Conservation (phyloP, 2,888 invertebrate species). For the Dexiosoma caninum region DNA sequence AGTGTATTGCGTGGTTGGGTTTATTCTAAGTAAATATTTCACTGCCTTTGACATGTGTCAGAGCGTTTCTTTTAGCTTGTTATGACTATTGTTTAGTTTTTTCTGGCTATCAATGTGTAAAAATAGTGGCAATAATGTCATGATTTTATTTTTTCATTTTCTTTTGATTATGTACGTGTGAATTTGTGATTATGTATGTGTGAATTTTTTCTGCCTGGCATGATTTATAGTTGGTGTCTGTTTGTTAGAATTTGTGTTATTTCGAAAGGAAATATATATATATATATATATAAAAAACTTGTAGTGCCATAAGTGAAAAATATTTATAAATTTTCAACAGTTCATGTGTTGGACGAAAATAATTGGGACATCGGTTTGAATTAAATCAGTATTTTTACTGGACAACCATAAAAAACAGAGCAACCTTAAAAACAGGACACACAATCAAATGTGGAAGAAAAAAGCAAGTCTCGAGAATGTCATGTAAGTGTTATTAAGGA, state of each 20-base stretch:
- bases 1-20: background rate
- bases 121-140: constrained; percentile 10
- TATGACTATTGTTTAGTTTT: background rate
- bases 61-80: background rate
- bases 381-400: too few species aligned
- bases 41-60: constrained; percentile 42
- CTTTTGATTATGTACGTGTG: too few species aligned
- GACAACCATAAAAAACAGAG: too few species aligned
- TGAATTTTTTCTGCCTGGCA: background rate
- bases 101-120: background rate
- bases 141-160: background rate
- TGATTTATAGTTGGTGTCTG: background rate
- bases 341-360: too few species aligned
- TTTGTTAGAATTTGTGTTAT: background rate
- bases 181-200: too few species aligned
- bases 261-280: background rate
- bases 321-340: too few species aligned
- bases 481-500: too few species aligned
- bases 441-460: too few species aligned
- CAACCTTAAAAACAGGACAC: too few species aligned
- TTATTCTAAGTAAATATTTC: constrained; percentile 25
- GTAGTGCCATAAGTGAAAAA: background rate
- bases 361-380: too few species aligned
- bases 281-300: background rate
- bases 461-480: too few species aligned